Evolutionary conservation across 1,140 invertebrate species (phyloP).

Genomic region (Sycobia sp.): DNA sequence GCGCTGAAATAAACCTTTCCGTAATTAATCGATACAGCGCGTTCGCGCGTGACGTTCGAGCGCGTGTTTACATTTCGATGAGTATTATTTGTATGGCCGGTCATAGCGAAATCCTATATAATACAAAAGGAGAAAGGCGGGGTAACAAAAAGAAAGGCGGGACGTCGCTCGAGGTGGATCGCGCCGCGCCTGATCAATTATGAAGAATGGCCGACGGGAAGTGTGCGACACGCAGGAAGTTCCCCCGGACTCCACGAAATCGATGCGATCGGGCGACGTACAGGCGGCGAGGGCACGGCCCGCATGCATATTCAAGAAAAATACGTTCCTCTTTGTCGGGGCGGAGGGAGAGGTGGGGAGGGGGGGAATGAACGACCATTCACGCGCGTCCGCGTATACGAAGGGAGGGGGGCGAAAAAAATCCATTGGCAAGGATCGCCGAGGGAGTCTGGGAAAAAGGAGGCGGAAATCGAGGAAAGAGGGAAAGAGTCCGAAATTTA

Average conservation of each 20-base stretch:
- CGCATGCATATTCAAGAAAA: background rate
- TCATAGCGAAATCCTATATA: too few relatives aligned
- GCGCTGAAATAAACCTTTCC: too few relatives aligned
- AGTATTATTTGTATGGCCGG: too few relatives aligned
- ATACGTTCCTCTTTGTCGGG: constrained; percentile 19
- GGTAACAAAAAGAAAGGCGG: background rate
- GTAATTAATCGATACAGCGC: too few relatives aligned
- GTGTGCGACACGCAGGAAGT: constrained; percentile 19
- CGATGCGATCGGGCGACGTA: background rate
- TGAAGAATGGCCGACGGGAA: constrained; percentile 29
- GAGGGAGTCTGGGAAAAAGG: background rate
- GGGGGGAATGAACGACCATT: constrained; percentile 41
- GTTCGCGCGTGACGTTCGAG: background rate
- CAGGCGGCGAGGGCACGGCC: too few relatives aligned
- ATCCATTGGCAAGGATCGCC: background rate
- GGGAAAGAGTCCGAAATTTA: background rate
- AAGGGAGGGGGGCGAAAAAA: background rate
- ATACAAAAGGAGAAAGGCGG: constrained; percentile 2
- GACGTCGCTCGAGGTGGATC: constrained; percentile 6
- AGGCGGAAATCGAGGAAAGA: background rate
- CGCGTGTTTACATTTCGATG: background rate
- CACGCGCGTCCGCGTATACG: constrained; percentile 36
- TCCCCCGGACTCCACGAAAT: too few relatives aligned
- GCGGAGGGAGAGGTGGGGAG: too few relatives aligned
- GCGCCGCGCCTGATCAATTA: constrained; percentile 28